Conservation (phyloP, 30 jellyfish, hydroid and myxozoan genomes). For the Hydractinia symbiolongicarpus region DNA sequence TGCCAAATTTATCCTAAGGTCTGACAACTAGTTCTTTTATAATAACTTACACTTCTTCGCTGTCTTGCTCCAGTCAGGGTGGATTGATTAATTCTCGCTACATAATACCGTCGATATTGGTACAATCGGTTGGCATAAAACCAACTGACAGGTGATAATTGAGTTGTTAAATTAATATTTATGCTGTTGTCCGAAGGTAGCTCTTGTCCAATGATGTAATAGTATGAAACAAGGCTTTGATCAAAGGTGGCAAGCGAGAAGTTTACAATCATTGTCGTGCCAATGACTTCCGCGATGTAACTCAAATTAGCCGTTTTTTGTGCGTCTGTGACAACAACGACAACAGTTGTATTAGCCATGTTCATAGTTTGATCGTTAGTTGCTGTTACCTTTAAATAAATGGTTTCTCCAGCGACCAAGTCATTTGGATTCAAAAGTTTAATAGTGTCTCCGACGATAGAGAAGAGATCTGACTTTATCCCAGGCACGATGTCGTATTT, state of each 20-base stretch:
- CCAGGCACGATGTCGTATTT: slow-evolving; percentile 47
- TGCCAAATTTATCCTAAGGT: too few species aligned
- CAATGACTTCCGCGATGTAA: slow-evolving; percentile 37
- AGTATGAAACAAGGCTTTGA: slow-evolving; percentile 41
- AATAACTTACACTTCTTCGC: slow-evolving; percentile 58
- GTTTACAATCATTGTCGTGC: slow-evolving; percentile 46
- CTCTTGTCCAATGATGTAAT: slow-evolving; percentile 62
- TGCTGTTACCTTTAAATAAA: slow-evolving; percentile 30
- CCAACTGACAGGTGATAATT: slow-evolving; percentile 64
- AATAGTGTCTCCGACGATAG: slow-evolving; percentile 45
- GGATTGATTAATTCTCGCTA: slow-evolving; percentile 39
- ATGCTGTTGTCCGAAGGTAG: background rate
- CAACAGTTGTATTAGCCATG: slow-evolving; percentile 26
- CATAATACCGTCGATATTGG: slow-evolving; percentile 50
- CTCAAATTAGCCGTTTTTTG: slow-evolving; percentile 27
- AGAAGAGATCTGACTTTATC: slow-evolving; percentile 36
- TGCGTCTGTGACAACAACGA: slow-evolving; percentile 35
- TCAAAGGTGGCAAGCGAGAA: slow-evolving; percentile 51
- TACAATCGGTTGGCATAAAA: slow-evolving; percentile 39
- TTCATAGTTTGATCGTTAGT: slow-evolving; percentile 11
- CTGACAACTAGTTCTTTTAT: background rate
- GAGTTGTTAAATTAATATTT: background rate
- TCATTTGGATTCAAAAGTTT: background rate
- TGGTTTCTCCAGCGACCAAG: background rate
- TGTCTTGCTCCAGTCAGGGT: slow-evolving; percentile 25